Evolutionary conservation across 2,113 vertebrate genomes (phyloP).

Genomic region (Quiscalus mexicanus): DNA sequence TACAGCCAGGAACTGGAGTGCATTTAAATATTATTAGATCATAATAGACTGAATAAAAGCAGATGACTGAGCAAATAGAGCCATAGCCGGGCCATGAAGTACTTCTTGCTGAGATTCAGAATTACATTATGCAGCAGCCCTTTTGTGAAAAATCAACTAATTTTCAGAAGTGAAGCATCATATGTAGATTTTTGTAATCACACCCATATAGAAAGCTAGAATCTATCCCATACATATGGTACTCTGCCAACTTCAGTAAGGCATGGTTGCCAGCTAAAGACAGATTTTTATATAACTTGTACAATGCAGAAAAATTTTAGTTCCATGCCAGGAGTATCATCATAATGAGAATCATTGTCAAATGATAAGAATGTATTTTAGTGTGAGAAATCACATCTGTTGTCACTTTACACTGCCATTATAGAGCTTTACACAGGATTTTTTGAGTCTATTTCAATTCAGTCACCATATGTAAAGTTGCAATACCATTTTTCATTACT

Average conservation of each 20-base stretch:
- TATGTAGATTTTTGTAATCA: constrained; percentile 37
- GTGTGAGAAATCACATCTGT: constrained; percentile 55
- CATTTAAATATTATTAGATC: background rate
- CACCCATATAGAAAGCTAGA: constrained; percentile 18
- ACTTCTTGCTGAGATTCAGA: background rate
- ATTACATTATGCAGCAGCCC: background rate
- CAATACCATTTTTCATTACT: background rate
- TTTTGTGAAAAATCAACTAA: constrained; percentile 7
- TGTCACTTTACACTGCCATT: background rate
- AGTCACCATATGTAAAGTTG: background rate
- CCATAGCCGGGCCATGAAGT: background rate
- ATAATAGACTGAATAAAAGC: background rate
- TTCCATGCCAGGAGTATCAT: constrained; percentile 29
- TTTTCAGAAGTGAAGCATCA: constrained; percentile 37
- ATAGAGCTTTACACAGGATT: background rate
- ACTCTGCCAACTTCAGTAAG: constrained; percentile 26
- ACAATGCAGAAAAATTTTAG: constrained; percentile 37
- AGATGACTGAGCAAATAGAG: background rate
- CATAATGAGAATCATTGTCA: constrained; percentile 44
- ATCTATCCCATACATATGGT: background rate
- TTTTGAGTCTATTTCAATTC: constrained; percentile 4
- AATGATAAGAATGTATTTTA: constrained; percentile 40
- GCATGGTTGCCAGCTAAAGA: constrained; percentile 23
- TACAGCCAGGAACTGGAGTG: background rate
- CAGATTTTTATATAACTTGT: constrained; percentile 38